Base-by-base conservation (phyloP, 2,888 invertebrate genomes). In the Macropis europaea region DNA sequence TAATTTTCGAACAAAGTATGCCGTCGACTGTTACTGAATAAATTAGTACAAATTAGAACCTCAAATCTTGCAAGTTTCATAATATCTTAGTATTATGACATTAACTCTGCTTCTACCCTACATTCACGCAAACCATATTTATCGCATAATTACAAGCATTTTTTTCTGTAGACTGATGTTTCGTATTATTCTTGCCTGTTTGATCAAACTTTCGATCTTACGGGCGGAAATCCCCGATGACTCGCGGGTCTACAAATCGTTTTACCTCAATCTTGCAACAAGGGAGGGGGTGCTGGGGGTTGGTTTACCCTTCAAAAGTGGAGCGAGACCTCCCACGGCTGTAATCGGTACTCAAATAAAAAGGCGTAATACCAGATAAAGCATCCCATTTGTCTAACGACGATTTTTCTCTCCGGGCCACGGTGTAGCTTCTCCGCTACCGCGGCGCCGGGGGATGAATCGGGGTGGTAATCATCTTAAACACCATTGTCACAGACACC, bases 361-460 rank as follows among this genome's bases (percentile, higher is more conserved):
- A 88, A 86, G 84, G 82, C 85, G 83, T 87, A 86, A 88, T 86
- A 82, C 85, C 86, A 84, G 88, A 90, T 89, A 90, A 90, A 90
- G 86, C 86, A 82, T 84, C 83, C 86, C 89, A 88, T 90, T 90
- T 90, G 87, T 90, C 89, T 85, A 84, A 86, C 85, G 84, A 85
- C 85, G 85, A 89, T 88, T 87, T 88, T 88, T 89, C 85, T 85
- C 77, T 43, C 75, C 59, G 53, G 45, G 69, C 38, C 57, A 73
- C 42, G 69, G 48, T 59, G 26, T 57, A 43, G 57, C 17, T 34
- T 11, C 45, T 42, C 15, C 28, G 19, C 36, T 30, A 19, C n/a
- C 9, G 57, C 7, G 22, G 43, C 48, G 32, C 43, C 50, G 52
- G 50, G 74, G 66, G 66, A 61, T 67, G 69, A 72, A 81, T 59